These are phyloP conservation scores for Acanthisitta chloris DNA, from an alignment of 2,113 vertebrate species.

Conservation along the genomic window DNA sequence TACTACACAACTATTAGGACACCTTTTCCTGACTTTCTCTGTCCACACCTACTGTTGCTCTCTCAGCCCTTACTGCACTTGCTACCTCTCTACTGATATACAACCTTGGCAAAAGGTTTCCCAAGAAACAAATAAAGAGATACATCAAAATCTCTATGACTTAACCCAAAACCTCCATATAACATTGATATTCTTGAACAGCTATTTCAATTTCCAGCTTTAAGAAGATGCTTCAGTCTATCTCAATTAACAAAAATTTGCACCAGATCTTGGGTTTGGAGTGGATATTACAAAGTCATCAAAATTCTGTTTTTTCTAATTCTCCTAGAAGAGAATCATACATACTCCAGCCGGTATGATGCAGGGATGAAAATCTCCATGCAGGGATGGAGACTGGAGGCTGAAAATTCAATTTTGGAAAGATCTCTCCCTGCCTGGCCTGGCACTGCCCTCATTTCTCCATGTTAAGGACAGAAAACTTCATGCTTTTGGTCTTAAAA, in stretches of 20 bases:
- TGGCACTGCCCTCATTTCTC: background rate
- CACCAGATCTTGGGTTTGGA: too few relatives aligned
- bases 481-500: background rate
- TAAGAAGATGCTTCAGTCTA: background rate
- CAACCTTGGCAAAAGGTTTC: background rate
- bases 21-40: background rate
- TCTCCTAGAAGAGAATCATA: too few relatives aligned
- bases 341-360: background rate
- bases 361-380: background rate
- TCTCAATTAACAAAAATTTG: background rate
- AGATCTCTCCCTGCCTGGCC: background rate
- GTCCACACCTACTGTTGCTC: background rate
- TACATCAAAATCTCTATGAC: background rate
- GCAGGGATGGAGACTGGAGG: background rate
- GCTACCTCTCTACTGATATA: fast-evolving
- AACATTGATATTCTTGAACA: background rate
- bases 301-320: too few relatives aligned
- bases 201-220: background rate
- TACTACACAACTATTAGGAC: background rate
- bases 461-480: background rate
- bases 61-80: background rate
- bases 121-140: background rate
- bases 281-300: too few relatives aligned
- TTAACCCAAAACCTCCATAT: background rate
- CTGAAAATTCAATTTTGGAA: background rate